Conservation (phyloP, 1,140 invertebrate genomes). For the Lamellibrachia luymesi region DNA sequence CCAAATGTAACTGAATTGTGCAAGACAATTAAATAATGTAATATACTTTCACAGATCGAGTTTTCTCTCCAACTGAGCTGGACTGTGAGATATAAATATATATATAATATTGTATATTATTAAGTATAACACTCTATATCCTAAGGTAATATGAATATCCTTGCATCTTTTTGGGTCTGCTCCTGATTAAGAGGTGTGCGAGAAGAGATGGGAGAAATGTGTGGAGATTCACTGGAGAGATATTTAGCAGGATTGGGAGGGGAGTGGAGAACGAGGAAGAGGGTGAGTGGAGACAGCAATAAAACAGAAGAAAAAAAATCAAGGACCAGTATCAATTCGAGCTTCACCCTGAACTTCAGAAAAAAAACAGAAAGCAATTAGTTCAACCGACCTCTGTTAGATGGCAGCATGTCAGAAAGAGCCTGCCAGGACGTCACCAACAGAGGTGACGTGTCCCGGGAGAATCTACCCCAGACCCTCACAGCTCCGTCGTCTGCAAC, state of each 20-base stretch:
- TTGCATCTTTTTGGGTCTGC: not conserved
- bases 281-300: too few species aligned
- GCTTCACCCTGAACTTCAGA: too few species aligned
- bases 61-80: too few species aligned
- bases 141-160: not conserved
- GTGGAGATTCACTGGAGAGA: not conserved
- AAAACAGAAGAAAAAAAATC: too few species aligned
- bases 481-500: slow-evolving; percentile 75
- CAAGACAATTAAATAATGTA: too few species aligned
- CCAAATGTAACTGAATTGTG: too few species aligned
- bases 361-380: not conserved
- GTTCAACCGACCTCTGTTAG: slow-evolving; percentile 46
- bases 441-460: slow-evolving; percentile 44
- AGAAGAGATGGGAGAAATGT: too few species aligned
- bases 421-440: slow-evolving; percentile 82
- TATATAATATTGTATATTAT: too few species aligned
- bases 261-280: too few species aligned
- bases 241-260: not conserved
- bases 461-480: slow-evolving; percentile 66
- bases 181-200: not conserved
- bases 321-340: too few species aligned
- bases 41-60: too few species aligned
- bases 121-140: not conserved
- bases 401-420: slow-evolving; percentile 67
- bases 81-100: too few species aligned